These are phyloP conservation scores for Ramphastos sulfuratus DNA, from an alignment of 2,113 vertebrate genomes.

Conservation along the genomic window DNA sequence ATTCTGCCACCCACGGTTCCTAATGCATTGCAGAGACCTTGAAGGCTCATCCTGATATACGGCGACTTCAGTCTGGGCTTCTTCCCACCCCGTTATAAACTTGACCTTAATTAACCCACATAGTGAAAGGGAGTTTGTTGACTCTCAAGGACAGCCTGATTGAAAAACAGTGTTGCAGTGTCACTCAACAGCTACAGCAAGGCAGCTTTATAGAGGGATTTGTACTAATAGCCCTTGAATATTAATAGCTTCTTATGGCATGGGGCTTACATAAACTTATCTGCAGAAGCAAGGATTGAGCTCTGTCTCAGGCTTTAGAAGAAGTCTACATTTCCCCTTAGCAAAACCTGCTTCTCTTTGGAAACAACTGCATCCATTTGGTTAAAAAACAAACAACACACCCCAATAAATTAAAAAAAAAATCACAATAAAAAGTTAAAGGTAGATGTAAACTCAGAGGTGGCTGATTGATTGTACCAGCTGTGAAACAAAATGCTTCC, in stretches of 20 bases:
- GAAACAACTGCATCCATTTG: neutral
- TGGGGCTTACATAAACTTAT: slow-evolving; percentile 54
- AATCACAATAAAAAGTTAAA: neutral
- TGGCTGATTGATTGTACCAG: neutral
- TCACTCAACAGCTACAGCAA: slow-evolving; percentile 59
- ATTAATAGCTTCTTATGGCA: slow-evolving; percentile 60
- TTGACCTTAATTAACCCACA: slow-evolving; percentile 76
- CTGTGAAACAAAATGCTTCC: neutral
- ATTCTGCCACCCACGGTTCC: neutral
- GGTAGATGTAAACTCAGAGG: neutral
- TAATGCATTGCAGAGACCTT: slow-evolving; percentile 36
- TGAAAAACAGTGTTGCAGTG: slow-evolving; percentile 62
- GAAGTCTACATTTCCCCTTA: neutral
- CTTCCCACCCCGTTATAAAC: slow-evolving; percentile 61
- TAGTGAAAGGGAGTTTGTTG: slow-evolving; percentile 68
- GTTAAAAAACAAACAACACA: neutral
- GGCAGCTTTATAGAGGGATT: slow-evolving; percentile 65
- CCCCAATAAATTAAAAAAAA: no score
- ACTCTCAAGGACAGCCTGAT: slow-evolving; percentile 63
- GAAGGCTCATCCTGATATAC: slow-evolving; percentile 47
- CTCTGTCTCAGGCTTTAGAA: neutral
- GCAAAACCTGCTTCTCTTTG: neutral
- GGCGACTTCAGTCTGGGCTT: slow-evolving; percentile 36
- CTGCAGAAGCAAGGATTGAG: slow-evolving; percentile 27
- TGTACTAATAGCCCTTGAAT: slow-evolving; percentile 64